Conservation (phyloP, 2,888 invertebrate genomes). For the Drosophila borealis region DNA sequence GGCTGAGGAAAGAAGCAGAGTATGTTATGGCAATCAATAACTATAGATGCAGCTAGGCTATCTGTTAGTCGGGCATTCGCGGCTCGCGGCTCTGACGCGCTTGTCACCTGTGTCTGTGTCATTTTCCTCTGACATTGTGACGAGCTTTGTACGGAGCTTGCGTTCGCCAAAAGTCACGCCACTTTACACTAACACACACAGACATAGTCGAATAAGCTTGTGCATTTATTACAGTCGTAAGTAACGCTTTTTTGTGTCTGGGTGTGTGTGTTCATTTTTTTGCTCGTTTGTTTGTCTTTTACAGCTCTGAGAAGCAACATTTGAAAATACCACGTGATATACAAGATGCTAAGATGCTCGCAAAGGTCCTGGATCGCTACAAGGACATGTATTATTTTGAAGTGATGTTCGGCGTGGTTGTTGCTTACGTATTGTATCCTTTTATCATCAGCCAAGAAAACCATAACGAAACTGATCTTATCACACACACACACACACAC, state of each 20-base stretch:
- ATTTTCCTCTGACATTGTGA: slow-evolving; percentile 11
- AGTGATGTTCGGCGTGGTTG: slow-evolving; percentile 95
- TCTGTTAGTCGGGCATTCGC: slow-evolving; percentile 1
- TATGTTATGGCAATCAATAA: slow-evolving; percentile 1
- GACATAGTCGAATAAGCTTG: slow-evolving; percentile 2
- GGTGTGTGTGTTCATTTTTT: slow-evolving; percentile 4
- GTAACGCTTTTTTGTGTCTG: slow-evolving; percentile 9
- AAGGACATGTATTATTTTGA: slow-evolving; percentile 96
- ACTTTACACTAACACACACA: slow-evolving; percentile 33
- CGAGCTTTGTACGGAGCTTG: slow-evolving; percentile 24
- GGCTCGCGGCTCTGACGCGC: neutral
- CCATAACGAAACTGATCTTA: neutral
- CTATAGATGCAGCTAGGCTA: neutral
- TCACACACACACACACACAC: neutral
- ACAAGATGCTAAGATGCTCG: slow-evolving; percentile 97
- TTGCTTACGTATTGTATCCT: slow-evolving; percentile 99
- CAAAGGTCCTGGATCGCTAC: slow-evolving; percentile 94
- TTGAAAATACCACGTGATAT: slow-evolving; percentile 96
- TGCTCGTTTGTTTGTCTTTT: slow-evolving; percentile 5
- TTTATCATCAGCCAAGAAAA: slow-evolving; percentile 85
- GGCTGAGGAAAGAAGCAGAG: neutral
- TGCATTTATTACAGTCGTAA: slow-evolving; percentile 36
- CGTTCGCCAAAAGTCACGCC: slow-evolving; percentile 54
- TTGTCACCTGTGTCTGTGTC: slow-evolving; percentile 9
- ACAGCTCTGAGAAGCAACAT: slow-evolving; percentile 92